Percentiles rank a stretch among this genome's conserved stretches.
phyloP scores from a whole-genome alignment of 2,888 invertebrate genomes.

The Leptodirus hochenwartii region DNA sequence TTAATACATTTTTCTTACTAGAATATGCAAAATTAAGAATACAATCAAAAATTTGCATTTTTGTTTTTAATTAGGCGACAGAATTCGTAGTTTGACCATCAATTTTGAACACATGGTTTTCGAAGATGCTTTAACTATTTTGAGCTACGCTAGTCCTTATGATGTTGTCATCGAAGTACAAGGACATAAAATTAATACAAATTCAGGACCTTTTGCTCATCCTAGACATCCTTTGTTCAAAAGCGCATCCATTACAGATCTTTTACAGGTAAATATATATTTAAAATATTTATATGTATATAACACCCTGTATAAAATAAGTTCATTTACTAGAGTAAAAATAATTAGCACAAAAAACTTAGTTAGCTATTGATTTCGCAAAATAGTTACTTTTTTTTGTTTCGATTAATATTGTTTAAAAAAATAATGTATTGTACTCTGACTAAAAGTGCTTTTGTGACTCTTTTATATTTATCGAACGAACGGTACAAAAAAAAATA shows the following conservation, averaged over 20 bases:
- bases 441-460: too few species aligned
- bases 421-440: too few species aligned
- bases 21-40: not conserved
- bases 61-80: conserved; percentile 48
- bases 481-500: too few species aligned
- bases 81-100: conserved; percentile 71
- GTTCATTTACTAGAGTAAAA: too few species aligned
- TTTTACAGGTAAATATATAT: conserved; percentile 36
- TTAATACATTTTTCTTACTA: conserved; percentile 1
- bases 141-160: conserved; percentile 83
- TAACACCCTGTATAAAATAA: too few species aligned
- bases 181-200: too few species aligned
- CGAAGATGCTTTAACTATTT: conserved; percentile 76
- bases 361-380: too few species aligned
- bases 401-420: too few species aligned
- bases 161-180: conserved; percentile 65
- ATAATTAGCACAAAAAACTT: too few species aligned
- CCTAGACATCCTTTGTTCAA: conserved; percentile 60
- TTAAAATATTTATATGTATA: not conserved
- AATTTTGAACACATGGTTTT: conserved; percentile 77
- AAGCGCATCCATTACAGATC: conserved; percentile 62
- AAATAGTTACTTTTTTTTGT: too few species aligned
- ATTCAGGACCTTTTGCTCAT: conserved; percentile 26
- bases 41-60: not conserved
- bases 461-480: too few species aligned